Evolutionary conservation across 1,140 invertebrate genomes (phyloP).

Genomic region (Ganaspis sp.): DNA sequence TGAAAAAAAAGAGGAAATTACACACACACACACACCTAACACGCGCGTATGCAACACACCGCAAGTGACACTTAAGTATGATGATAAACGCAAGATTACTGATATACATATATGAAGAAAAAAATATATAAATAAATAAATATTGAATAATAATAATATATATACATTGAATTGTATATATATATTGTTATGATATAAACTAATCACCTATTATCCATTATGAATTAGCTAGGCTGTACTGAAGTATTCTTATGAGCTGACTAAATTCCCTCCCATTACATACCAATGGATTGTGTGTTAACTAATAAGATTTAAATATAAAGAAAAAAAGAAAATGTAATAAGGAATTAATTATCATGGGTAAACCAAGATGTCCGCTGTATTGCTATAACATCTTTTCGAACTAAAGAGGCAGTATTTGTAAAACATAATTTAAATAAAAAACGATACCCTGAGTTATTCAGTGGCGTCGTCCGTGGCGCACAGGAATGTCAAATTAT

Average conservation of each 20-base stretch:
- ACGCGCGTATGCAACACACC: conserved; percentile 47
- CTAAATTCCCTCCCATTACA: conserved; percentile 72
- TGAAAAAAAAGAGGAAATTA: conserved; percentile 6
- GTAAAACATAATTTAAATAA: conserved; percentile 59
- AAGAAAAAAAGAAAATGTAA: conserved; percentile 54
- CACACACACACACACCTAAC: conserved; percentile 38
- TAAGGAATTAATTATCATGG: conserved; percentile 73
- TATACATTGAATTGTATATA: conserved; percentile 39
- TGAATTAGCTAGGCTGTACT: conserved; percentile 64
- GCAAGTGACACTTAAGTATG: conserved; percentile 58
- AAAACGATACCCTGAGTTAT: conserved; percentile 68
- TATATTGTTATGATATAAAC: conserved; percentile 55
- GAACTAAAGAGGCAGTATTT: conserved; percentile 60
- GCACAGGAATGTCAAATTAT: conserved; percentile 73
- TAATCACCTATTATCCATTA: conserved; percentile 65
- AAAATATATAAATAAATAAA: conserved; percentile 48
- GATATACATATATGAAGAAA: conserved; percentile 50
- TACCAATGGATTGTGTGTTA: conserved; percentile 74
- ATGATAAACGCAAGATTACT: conserved; percentile 58
- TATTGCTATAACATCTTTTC: conserved; percentile 60
- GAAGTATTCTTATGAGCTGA: conserved; percentile 67
- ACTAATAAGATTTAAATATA: conserved; percentile 71
- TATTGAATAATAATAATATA: no score
- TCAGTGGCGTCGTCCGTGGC: conserved; percentile 69
- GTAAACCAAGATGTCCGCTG: conserved; percentile 62